Evolutionary conservation across 2,797 vertebrate genomes (phyloP), one percentile per base, ranked within the genome.

Genomic region (Saxicola maurus): DNA sequence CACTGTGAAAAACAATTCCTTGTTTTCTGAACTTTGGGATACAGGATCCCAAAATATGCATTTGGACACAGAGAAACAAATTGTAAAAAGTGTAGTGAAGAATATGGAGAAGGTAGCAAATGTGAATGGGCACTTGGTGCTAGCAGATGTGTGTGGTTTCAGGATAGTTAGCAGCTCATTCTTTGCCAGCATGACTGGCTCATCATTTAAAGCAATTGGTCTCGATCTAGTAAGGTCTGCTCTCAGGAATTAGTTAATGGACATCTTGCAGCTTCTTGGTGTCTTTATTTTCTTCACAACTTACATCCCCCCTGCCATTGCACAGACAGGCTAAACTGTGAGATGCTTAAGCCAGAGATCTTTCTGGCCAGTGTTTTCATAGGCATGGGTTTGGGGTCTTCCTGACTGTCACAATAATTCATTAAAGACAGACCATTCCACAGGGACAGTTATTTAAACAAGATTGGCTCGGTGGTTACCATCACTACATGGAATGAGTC

Each of bases 111-210:
- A 90, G 24, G 18, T 2, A 82, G 43, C 8, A 83, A 18, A 62
- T 27, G 20, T 17, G 33, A 72, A 66, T 11, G 13, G 11, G 8
- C 5, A 19, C 12, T 64, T 31, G 9, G 21, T 33, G 20, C 9
- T 75, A 64, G 35, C 3, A 27, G 0, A 0, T 19, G 11, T 10
- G 11, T 7, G 1, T 49, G 2, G 4, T 20, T 5, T 1, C 42
- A 11, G 11, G 7, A 10, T 13, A 12, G 13, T 59, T 65, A 89
- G 14, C 15, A 60, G 24, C 16, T 31, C 0, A 0, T 21, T 17
- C 15, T 69, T 74, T 48, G 19, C 8, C 17, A 23, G 45, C 13
- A 19, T 6, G 8, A 13, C 40, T 66, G 17, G 6, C 7, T 78
- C 18, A 66, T 18, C 8, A 19, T 42, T 80, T 73, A 28, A 52